Conservation (phyloP, 2,797 vertebrate species). For the Hydrophis major region DNA sequence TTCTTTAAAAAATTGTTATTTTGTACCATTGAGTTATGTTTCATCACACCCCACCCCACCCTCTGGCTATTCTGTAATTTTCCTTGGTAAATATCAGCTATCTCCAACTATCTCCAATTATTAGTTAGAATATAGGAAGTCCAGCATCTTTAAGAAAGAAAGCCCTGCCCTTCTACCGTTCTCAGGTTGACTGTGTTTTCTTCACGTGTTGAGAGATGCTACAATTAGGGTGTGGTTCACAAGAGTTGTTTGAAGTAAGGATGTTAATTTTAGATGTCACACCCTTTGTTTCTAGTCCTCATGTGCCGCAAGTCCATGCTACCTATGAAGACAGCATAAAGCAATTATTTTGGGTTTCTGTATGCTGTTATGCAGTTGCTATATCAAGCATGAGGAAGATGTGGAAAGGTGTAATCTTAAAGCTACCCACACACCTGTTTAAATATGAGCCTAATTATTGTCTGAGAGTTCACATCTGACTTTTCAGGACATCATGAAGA, state of each 20-base stretch:
- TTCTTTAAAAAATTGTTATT: background rate
- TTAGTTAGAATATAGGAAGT: constrained; percentile 6
- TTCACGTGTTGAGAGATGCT: background rate
- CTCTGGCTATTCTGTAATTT: background rate
- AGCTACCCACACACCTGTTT: background rate
- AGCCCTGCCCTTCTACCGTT: background rate
- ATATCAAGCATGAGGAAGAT: constrained; percentile 1
- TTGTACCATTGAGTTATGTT: background rate
- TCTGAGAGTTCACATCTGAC: background rate
- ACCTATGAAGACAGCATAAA: background rate
- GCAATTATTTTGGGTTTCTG: constrained; percentile 1
- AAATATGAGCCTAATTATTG: background rate
- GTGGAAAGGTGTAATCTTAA: background rate
- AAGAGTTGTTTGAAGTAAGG: constrained; percentile 2
- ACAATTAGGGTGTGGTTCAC: background rate
- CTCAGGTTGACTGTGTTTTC: background rate
- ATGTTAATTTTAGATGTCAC: constrained; percentile 2
- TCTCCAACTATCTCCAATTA: background rate
- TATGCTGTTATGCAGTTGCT: background rate
- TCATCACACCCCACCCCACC: background rate
- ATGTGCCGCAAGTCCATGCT: background rate
- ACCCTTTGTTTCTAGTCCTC: background rate
- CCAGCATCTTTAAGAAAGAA: background rate
- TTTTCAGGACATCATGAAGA: constrained; percentile 1
- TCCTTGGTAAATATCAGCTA: background rate